Evolutionary conservation across 2,888 invertebrate species (phyloP), one percentile per base, ranked within the genome.

Genomic region (Acanthosoma haemorrhoidale): DNA sequence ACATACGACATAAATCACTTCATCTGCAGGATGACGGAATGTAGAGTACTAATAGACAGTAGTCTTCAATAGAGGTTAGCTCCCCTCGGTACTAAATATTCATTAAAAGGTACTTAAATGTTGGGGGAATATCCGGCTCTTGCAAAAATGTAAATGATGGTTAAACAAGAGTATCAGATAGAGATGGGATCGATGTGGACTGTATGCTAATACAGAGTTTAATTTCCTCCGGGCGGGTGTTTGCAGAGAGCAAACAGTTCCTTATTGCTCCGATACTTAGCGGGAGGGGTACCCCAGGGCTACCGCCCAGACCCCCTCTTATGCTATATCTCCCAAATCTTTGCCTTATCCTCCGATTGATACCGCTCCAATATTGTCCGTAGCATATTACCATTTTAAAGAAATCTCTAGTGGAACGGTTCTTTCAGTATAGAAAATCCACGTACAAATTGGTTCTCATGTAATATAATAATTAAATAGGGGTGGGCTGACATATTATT

Each of bases 201-300:
- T 61, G 25, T 61, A 61, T 61, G 61, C 61, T 61, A 61, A 61
- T 61, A 61, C 36, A 34, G n/a, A 36, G 61, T 61, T 61, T 61
- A 61, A 61, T 61, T 61, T 61, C 61, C 61, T 61, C 15, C 5
- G n/a, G 1, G n/a, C 18, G 32, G 13, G 6, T 60, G 36, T 61
- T 61, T 61, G 36, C 25, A 1, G 8, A 6, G 6, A 25, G 61
- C 38, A 61, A 61, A 61, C 61, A 61, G 36, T 36, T 21, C 38
- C 59, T 34, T 31, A 59, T 61, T 36, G 34, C 36, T 25, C 11
- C 21, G 32, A 36, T 36, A 34, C 61, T 61, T 36, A 36, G 21
- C 25, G 18, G 21, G 21, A 3, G 31, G 34, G 36, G 16, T 36
- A 61, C 36, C 34, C 61, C 36, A 21, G 9, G 61, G 61, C 36